Conservation (phyloP, 92 coral and sea anemone genomes). For the Palythoa heliodiscus region DNA sequence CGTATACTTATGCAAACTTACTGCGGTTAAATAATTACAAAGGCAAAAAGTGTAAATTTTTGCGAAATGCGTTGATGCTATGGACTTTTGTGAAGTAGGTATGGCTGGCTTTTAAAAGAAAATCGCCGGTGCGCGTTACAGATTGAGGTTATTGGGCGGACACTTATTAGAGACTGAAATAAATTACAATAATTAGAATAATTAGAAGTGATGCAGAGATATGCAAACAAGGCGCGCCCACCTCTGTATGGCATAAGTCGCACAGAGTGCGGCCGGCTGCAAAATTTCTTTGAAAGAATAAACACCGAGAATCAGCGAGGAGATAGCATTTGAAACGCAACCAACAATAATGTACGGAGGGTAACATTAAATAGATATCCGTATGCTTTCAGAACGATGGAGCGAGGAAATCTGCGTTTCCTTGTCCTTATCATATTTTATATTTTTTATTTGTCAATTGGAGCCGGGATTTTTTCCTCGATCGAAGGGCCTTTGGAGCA, state of each 20-base stretch:
- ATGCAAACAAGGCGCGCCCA: conserved; percentile 17
- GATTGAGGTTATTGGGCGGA: neutral
- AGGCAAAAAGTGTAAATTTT: neutral
- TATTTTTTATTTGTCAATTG: conserved; percentile 86
- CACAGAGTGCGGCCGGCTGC: conserved; percentile 15
- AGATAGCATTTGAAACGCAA: neutral
- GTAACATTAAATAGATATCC: neutral
- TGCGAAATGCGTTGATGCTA: neutral
- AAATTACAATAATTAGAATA: conserved; percentile 33
- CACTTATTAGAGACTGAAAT: neutral
- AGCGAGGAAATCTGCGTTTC: conserved; percentile 84
- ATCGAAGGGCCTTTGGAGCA: conserved; percentile 95
- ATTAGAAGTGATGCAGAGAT: conserved; percentile 41
- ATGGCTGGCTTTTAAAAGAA: neutral
- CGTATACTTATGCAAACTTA: neutral
- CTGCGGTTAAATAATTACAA: neutral
- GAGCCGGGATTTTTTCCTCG: conserved; percentile 97
- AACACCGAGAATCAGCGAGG: neutral
- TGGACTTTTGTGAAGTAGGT: too few species aligned
- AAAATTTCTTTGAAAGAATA: conserved; percentile 3
- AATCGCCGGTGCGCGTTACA: neutral
- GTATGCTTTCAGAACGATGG: conserved; percentile 50
- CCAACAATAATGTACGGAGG: conserved; percentile 5
- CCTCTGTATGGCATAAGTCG: conserved; percentile 1
- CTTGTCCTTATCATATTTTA: conserved; percentile 77